These are phyloP conservation scores for Scaptomyza hsui DNA, from an alignment of 1,140 invertebrate genomes.

Conservation along the genomic window DNA sequence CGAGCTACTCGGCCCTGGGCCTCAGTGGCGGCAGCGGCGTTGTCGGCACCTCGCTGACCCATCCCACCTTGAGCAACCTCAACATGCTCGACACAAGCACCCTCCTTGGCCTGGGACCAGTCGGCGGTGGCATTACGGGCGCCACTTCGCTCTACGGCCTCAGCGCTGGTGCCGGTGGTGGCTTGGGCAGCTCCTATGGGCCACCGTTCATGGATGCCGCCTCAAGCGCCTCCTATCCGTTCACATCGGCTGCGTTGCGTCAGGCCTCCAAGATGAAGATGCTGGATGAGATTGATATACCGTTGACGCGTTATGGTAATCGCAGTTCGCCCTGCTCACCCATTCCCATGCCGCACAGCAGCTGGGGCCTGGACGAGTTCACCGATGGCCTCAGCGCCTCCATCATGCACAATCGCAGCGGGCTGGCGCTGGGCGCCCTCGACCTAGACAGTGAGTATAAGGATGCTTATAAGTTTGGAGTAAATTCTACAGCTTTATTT, in stretches of 20 bases:
- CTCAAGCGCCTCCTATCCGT: slow-evolving; percentile 85
- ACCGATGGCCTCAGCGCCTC: slow-evolving; percentile 86
- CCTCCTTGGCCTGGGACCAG: slow-evolving; percentile 56
- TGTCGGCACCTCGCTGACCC: slow-evolving; percentile 74
- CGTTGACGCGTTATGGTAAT: slow-evolving; percentile 86
- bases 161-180: slow-evolving; percentile 55
- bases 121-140: slow-evolving; percentile 62
- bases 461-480: too few species aligned
- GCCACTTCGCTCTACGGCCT: slow-evolving; percentile 71
- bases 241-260: slow-evolving; percentile 87
- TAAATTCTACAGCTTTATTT: too few species aligned
- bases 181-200: slow-evolving; percentile 68
- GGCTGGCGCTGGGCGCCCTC: slow-evolving; percentile 85
- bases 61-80: slow-evolving; percentile 75
- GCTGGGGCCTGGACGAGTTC: slow-evolving; percentile 87
- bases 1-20: slow-evolving; percentile 79
- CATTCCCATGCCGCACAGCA: slow-evolving; percentile 84
- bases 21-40: slow-evolving; percentile 59
- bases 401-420: slow-evolving; percentile 86
- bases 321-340: slow-evolving; percentile 87
- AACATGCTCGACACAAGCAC: slow-evolving; percentile 75
- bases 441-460: slow-evolving; percentile 85
- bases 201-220: slow-evolving; percentile 76
- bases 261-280: slow-evolving; percentile 87
- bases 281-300: slow-evolving; percentile 88